These are phyloP conservation scores for Jacana jacana DNA, from an alignment of 2,113 vertebrate species.

Conservation along the genomic window DNA sequence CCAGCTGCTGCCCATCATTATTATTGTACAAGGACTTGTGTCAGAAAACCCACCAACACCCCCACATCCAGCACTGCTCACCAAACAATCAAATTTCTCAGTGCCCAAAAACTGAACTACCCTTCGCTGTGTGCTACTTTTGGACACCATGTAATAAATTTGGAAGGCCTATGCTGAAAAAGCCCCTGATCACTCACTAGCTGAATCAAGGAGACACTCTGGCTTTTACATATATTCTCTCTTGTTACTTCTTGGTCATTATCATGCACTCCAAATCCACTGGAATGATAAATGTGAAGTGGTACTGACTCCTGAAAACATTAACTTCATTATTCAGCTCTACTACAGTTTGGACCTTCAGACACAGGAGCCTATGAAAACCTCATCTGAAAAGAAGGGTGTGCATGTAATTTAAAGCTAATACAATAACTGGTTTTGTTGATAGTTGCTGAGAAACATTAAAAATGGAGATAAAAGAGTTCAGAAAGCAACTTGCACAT, in stretches of 20 bases:
- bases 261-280: not conserved
- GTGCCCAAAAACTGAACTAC: fast-evolving
- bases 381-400: not conserved
- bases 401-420: not conserved
- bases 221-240: not conserved
- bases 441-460: not conserved
- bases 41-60: not conserved
- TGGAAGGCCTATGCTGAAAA: not conserved
- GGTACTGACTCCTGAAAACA: not conserved
- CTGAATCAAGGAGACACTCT: not conserved
- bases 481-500: not conserved
- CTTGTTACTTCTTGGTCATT: not conserved
- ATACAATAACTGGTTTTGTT: not conserved
- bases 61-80: not conserved
- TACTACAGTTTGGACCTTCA: not conserved
- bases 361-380: not conserved
- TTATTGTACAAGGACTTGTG: not conserved
- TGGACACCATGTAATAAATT: not conserved
- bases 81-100: not conserved
- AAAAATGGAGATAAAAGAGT: not conserved
- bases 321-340: not conserved
- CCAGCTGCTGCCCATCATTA: not conserved
- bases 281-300: not conserved
- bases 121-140: not conserved
- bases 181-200: not conserved